Conservation (phyloP, 2,113 vertebrate species). For the Onychorhynchus coronatus region DNA sequence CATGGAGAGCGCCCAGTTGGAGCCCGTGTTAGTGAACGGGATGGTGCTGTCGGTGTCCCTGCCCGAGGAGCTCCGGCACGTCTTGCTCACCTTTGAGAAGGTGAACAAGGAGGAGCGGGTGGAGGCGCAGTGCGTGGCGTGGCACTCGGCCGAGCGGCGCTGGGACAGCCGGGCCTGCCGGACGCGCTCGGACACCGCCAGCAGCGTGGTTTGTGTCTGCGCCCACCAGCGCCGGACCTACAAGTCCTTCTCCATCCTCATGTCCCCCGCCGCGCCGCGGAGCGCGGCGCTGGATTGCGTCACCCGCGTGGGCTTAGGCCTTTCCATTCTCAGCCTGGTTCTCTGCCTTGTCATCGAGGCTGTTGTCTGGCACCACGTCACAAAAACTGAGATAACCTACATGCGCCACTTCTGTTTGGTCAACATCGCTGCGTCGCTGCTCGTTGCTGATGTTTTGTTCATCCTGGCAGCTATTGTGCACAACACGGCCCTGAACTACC, state of each 20-base stretch:
- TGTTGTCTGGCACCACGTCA: slow-evolving; percentile 78
- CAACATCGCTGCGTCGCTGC: slow-evolving; percentile 81
- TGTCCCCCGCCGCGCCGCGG: slow-evolving; percentile 64
- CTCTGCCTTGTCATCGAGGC: slow-evolving; percentile 82
- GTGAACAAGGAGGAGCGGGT: slow-evolving; percentile 38
- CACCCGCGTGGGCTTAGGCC: slow-evolving; percentile 77
- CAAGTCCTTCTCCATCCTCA: slow-evolving; percentile 85
- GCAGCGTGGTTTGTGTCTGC: slow-evolving; percentile 73
- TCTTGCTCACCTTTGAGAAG: slow-evolving; percentile 75
- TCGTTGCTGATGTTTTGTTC: slow-evolving; percentile 83
- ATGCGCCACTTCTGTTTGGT: slow-evolving; percentile 85
- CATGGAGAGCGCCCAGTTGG: slow-evolving; percentile 61
- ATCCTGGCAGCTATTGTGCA: slow-evolving; percentile 64
- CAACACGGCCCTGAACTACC: background rate
- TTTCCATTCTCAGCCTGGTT: slow-evolving; percentile 81
- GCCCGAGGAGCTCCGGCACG: background rate
- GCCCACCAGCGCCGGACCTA: slow-evolving; percentile 41
- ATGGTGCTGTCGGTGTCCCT: slow-evolving; percentile 74
- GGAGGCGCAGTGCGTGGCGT: slow-evolving; percentile 77
- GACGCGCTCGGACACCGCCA: background rate
- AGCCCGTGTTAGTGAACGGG: slow-evolving; percentile 54
- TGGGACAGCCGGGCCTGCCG: slow-evolving; percentile 76
- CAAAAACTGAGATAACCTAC: slow-evolving; percentile 78
- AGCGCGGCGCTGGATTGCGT: slow-evolving; percentile 52
- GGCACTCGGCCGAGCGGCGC: slow-evolving; percentile 73